Conservation (phyloP, 1,140 invertebrate species). For the Adoxophyes honmai region DNA sequence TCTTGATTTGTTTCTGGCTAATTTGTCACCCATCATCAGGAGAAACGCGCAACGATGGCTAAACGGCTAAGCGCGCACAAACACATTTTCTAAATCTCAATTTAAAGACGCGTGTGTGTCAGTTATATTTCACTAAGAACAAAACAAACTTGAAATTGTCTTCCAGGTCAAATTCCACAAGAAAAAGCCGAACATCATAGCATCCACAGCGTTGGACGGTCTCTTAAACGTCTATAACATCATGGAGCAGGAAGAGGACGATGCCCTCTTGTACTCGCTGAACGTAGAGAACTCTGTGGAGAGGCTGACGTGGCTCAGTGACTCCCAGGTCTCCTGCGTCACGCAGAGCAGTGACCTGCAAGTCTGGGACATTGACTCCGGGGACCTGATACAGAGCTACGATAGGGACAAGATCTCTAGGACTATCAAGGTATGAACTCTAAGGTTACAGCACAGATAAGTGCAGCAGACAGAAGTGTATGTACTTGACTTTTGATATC, state of each 20-base stretch:
- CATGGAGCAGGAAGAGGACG: constrained; percentile 85
- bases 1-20: no score
- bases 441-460: no score
- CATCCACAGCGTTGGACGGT: constrained; percentile 89
- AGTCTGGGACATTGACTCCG: constrained; percentile 82
- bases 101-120: no score
- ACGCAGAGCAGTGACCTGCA: constrained; percentile 86
- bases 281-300: constrained; percentile 91
- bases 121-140: no score
- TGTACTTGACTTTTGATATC: no score
- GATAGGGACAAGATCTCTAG: constrained; percentile 77
- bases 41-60: no score
- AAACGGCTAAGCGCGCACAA: no score
- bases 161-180: constrained; percentile 86
- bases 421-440: constrained; percentile 56
- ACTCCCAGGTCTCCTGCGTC: constrained; percentile 79
- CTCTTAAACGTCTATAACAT: constrained; percentile 92
- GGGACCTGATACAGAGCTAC: constrained; percentile 78
- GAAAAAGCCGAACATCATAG: constrained; percentile 81
- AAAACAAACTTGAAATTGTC: constrained; percentile 2
- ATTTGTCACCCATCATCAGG: no score
- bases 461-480: no score
- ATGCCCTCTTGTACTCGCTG: constrained; percentile 87
- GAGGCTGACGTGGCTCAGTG: constrained; percentile 77
- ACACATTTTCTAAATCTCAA: no score